Percentiles rank a stretch among this genome's conserved stretches.
phyloP scores from a whole-genome alignment of 2,113 vertebrate species.

The Prietella phreatophila region DNA sequence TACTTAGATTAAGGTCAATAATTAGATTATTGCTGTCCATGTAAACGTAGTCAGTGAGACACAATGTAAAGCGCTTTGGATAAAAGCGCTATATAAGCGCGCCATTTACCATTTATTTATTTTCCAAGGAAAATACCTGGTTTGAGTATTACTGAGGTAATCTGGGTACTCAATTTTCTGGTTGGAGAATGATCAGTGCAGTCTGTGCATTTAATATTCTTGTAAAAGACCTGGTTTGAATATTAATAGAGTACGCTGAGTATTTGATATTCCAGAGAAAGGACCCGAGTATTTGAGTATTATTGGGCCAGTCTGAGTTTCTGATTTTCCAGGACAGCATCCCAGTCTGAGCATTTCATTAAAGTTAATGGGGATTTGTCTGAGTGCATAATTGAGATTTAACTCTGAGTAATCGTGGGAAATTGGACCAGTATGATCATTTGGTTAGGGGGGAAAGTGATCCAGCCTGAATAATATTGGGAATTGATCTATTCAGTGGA shows the following conservation, averaged over 20 bases:
- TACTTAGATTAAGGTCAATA: too few species aligned
- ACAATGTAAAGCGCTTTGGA: too few species aligned
- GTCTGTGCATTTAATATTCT: too few species aligned
- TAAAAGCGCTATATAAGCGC: too few species aligned
- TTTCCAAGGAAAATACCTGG: not conserved
- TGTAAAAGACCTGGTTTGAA: too few species aligned
- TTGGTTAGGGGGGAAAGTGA: constrained; percentile 1
- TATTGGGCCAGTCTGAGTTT: too few species aligned
- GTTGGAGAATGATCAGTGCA: not conserved
- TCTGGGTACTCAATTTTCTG: not conserved
- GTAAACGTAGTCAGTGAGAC: too few species aligned
- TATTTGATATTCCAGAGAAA: not conserved
- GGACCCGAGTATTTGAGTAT: not conserved
- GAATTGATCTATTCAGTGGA: constrained; percentile 6
- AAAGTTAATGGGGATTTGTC: not conserved
- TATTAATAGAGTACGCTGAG: not conserved
- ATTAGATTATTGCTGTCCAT: too few species aligned
- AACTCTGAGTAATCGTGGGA: not conserved
- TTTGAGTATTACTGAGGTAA: not conserved
- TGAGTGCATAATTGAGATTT: too few species aligned
- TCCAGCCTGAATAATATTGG: constrained; percentile 7
- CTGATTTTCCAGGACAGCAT: too few species aligned
- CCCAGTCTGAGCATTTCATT: too few species aligned
- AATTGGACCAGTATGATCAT: not conserved
- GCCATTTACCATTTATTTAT: too few species aligned